Conservation (phyloP, 1,140 invertebrate genomes). For the Drosophila arizonae region DNA sequence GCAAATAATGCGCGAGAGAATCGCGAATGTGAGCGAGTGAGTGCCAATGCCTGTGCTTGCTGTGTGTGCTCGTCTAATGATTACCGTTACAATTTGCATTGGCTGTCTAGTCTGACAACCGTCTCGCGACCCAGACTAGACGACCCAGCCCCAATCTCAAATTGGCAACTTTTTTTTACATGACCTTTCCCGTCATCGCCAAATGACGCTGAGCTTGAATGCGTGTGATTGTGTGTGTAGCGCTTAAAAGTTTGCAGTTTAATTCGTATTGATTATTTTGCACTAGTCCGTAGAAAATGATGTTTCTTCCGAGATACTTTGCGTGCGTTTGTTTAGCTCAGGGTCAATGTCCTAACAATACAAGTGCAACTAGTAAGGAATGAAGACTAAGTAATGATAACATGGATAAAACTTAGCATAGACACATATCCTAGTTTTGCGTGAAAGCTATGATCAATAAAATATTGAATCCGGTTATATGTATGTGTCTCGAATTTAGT, state of each 20-base stretch:
- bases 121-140: conserved; percentile 76
- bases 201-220: conserved; percentile 19
- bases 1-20: conserved; percentile 55
- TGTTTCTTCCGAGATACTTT: conserved; percentile 24
- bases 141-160: conserved; percentile 72
- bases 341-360: conserved; percentile 54
- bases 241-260: conserved; percentile 24
- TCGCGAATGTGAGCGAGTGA: conserved; percentile 16
- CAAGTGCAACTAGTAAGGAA: background rate
- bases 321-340: conserved; percentile 29
- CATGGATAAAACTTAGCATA: background rate
- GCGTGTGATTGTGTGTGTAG: conserved; percentile 8
- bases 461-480: too few relatives aligned
- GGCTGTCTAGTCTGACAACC: conserved; percentile 68
- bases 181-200: conserved; percentile 66
- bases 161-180: conserved; percentile 56
- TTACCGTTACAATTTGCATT: conserved; percentile 78
- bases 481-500: too few relatives aligned
- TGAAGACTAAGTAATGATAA: background rate
- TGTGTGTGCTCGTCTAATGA: conserved; percentile 61
- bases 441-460: too few relatives aligned
- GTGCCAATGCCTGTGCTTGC: conserved; percentile 8
- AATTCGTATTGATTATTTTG: conserved; percentile 55
- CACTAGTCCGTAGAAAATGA: conserved; percentile 20
- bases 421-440: too few relatives aligned